Evolutionary conservation across 2,797 vertebrate species (phyloP), one percentile per base, ranked within the genome.

Genomic region (Triplophysa yarkandensis): DNA sequence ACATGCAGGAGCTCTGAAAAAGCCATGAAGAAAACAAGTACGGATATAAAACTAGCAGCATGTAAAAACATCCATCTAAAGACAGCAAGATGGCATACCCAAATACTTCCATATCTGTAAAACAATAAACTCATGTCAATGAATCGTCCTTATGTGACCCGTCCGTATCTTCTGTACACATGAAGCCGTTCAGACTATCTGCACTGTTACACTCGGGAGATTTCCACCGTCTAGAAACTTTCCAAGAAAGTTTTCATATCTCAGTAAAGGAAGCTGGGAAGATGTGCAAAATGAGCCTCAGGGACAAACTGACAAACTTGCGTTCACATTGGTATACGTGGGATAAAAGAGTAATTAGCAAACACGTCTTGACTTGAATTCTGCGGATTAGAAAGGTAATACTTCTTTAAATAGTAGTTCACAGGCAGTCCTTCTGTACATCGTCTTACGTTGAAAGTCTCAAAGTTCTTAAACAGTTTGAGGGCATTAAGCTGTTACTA

Each of bases 401-500:
- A 58, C 52, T 57, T 16, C 6, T 74, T 74, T 66, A 66, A 74
- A 74, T 66, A 66, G 52, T 58, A 34, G 19, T 71, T n/a, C 11
- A 34, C 44, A 8, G 13, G 39, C 41, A 25, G 19, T 57, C 27
- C 55, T 72, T 21, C 48, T 66, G 62, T 66, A 57, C 39, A 74
- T 66, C 52, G 34, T 46, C 50, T 30, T 10, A 34, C 0, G 62
- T 52, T 58, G 44, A 58, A 74, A 36, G 52, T 58, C 62, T 74
- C 28, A 32, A 14, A 66, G 62, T 57, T 74, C 62, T 66, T 74
- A 74, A 74, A 74, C 61, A 57, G 50, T 55, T 65, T 46, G 39
- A 58, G 52, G 71, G 62, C 39, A 46, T 30, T 66, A 66, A 66
- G 62, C 71, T 34, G 19, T 36, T 74, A 27, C 19, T 74, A 32